These are phyloP conservation scores for Aselliscus stoliczkanus DNA, from an alignment of 2,797 vertebrate species.

Conservation along the genomic window DNA sequence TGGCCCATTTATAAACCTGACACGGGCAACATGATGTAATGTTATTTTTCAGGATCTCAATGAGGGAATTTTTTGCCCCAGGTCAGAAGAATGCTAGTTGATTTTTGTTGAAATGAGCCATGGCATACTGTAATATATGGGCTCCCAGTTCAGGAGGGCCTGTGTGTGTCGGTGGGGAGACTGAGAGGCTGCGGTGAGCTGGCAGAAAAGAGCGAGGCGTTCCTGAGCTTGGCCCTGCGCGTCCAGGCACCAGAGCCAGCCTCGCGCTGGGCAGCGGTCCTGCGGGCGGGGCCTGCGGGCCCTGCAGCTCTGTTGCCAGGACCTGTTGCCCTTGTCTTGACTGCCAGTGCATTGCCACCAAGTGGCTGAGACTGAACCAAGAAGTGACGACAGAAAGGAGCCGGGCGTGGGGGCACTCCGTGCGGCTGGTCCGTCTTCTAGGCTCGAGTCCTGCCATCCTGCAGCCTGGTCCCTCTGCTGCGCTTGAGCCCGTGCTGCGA, in stretches of 20 bases:
- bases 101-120: conserved; percentile 82
- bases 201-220: not conserved
- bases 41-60: conserved; percentile 89
- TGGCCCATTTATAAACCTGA: conserved; percentile 87
- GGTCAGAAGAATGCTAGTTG: conserved; percentile 84
- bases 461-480: not conserved
- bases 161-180: not conserved
- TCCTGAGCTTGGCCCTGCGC: not conserved
- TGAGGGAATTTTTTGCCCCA: conserved; percentile 84
- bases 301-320: not conserved
- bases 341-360: not conserved
- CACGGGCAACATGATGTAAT: conserved; percentile 89
- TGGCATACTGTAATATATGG: conserved; percentile 35
- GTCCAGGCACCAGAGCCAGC: not conserved
- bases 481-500: not conserved
- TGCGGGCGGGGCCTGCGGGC: no score
- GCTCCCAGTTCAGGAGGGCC: not conserved
- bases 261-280: no score
- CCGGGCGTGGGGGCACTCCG: accelerated
- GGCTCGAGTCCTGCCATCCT: not conserved
- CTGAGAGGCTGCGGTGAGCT: no score
- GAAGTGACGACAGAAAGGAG: not conserved
- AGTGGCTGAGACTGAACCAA: not conserved
- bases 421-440: not conserved
- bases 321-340: not conserved